Conservation (phyloP, 1,140 invertebrate genomes). For the Ephestia elutella region DNA sequence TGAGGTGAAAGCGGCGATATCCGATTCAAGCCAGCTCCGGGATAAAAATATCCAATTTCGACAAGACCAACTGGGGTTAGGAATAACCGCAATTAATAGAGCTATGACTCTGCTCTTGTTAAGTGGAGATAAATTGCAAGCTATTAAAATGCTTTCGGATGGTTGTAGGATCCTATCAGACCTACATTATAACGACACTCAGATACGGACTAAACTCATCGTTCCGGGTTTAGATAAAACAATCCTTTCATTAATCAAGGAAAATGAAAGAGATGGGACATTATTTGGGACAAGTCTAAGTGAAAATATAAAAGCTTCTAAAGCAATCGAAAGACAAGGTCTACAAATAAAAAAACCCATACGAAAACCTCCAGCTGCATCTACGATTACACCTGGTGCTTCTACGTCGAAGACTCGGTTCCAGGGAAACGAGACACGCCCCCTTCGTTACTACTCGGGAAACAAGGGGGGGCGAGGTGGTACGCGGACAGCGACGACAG, state of each 20-base stretch:
- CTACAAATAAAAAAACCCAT: slow-evolving; percentile 22
- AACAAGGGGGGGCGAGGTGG: slow-evolving; percentile 27
- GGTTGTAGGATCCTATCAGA: slow-evolving; percentile 24
- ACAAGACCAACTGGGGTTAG: slow-evolving; percentile 26
- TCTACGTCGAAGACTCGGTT: too few species aligned
- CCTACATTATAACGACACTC: slow-evolving; percentile 15
- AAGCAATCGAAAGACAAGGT: slow-evolving; percentile 28
- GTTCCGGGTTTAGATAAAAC: slow-evolving; percentile 22
- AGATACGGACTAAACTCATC: slow-evolving; percentile 23
- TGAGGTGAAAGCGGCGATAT: slow-evolving; percentile 22
- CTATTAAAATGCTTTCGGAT: slow-evolving; percentile 20
- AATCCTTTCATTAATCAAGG: slow-evolving; percentile 20
- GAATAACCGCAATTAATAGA: slow-evolving; percentile 20
- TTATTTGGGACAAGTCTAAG: slow-evolving; percentile 24
- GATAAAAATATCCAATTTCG: slow-evolving; percentile 19
- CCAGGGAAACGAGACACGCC: slow-evolving; percentile 28
- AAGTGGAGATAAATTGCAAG: slow-evolving; percentile 9
- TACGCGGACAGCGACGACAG: slow-evolving; percentile 8
- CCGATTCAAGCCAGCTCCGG: slow-evolving; percentile 16
- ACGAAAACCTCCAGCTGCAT: background rate
- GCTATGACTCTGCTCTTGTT: slow-evolving; percentile 13
- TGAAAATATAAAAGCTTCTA: slow-evolving; percentile 30
- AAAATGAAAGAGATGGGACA: slow-evolving; percentile 22
- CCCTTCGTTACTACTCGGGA: slow-evolving; percentile 20
- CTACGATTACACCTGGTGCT: background rate